Base-by-base conservation (phyloP, 2,888 invertebrate genomes). In the Laothoe populi region DNA sequence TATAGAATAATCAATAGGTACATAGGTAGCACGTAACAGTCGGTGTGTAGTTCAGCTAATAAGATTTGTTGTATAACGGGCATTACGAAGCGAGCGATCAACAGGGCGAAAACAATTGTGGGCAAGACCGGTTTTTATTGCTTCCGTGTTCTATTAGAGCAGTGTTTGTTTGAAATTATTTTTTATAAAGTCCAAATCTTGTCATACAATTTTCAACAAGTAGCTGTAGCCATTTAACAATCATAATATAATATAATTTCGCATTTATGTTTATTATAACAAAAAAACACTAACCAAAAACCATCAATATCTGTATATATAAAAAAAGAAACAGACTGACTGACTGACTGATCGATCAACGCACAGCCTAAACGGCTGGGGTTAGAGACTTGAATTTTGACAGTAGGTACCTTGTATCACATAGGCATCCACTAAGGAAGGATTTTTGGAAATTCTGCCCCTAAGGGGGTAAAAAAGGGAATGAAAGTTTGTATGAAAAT, bases 61-160 rank as follows among this genome's bases (percentile, higher is more conserved):
- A 86, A 84, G 83, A 88, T 87, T 84, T 84, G 82, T 87, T 87
- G 83, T 84, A 83, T 87, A 87, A 88, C 86, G 84, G 85, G 78
- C 80, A 78, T 82, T 82, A 83, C 79, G 81, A 79, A 66, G 76
- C 75, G 69, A 71, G 70, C 73, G 71, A 72, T 74, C 74, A 78
- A 74, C 78, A 79, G 82, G 82, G 82, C 80, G 81, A 87, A 86
- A 86, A 84, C 86, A 83, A 86, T 87, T 83, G 82, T 78, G 74
- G 71, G 64, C 72, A 65, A 79, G 79, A 86, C 84, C 81, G 84
- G 84, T 86, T 85, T 71, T 64, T 66, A 70, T 71, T 72, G 73
- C 73, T 71, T 70, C 71, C 69, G 65, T 66, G 67, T 69, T 70
- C 64, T 69, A 62, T 62, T 62, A 61, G 62, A 59, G 60, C 63